Evolutionary conservation across 2,888 invertebrate genomes (phyloP).

Genomic region (Tachina grossa): DNA sequence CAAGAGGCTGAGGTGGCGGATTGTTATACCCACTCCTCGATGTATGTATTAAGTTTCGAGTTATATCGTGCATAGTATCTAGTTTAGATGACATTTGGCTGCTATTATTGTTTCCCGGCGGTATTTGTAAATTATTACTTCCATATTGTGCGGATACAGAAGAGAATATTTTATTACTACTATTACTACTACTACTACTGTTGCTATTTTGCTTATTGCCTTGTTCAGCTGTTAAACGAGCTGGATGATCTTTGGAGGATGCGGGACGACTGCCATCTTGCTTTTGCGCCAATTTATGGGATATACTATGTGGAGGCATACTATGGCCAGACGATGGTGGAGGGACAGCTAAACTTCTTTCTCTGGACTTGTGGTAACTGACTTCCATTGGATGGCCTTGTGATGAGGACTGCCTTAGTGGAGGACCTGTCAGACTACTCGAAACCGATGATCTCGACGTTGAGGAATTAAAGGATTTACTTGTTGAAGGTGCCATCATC

Average conservation of each 20-base stretch:
- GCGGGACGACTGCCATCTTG: constrained; percentile 73
- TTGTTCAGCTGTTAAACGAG: constrained; percentile 64
- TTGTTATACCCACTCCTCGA: constrained; percentile 52
- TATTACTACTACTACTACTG: constrained; percentile 62
- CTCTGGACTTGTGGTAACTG: constrained; percentile 80
- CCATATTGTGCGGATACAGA: constrained; percentile 68
- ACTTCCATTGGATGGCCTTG: constrained; percentile 74
- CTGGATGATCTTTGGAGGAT: constrained; percentile 72
- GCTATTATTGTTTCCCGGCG: constrained; percentile 66
- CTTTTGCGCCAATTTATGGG: constrained; percentile 77
- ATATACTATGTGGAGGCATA: constrained; percentile 58
- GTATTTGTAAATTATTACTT: constrained; percentile 68
- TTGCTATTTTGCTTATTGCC: constrained; percentile 46
- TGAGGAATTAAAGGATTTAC: constrained; percentile 62
- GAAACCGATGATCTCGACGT: constrained; percentile 71
- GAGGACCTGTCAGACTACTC: constrained; percentile 54
- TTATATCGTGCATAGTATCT: constrained; percentile 70
- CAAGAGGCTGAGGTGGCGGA: constrained; percentile 63
- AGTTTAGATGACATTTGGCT: constrained; percentile 61
- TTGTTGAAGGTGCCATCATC: constrained; percentile 71
- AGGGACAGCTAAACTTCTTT: constrained; percentile 67
- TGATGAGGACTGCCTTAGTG: constrained; percentile 73
- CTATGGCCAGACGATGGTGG: constrained; percentile 74
- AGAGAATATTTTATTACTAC: constrained; percentile 76
- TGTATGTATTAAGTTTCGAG: constrained; percentile 71